phyloP scores from a whole-genome alignment of 2,797 vertebrate species.

The Phrynocephalus forsythii region DNA sequence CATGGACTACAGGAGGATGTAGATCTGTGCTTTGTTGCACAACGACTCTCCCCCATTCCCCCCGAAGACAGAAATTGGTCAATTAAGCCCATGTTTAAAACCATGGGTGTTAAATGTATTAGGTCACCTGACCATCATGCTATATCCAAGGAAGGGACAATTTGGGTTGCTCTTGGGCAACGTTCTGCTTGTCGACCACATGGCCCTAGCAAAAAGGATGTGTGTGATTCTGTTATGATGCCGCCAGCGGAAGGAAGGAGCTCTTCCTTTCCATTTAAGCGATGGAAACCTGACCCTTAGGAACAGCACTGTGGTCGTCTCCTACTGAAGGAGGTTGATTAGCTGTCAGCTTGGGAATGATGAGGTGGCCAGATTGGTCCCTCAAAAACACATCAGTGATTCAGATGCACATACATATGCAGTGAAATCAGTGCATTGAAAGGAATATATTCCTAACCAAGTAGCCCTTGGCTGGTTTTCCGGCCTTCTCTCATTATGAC shows the following conservation, averaged over 20 bases:
- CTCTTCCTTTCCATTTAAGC: constrained; percentile 51
- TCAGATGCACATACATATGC: constrained; percentile 32
- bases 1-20: not conserved
- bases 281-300: constrained; percentile 42
- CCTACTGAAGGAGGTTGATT: constrained; percentile 34
- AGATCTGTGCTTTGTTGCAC: not conserved
- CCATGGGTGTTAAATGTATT: not conserved
- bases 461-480: not conserved
- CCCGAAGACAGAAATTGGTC: not conserved
- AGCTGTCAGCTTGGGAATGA: no score
- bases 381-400: constrained; percentile 29
- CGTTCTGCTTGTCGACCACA: constrained; percentile 13
- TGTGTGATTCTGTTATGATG: constrained; percentile 17
- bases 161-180: accelerated
- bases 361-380: constrained; percentile 48
- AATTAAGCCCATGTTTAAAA: not conserved
- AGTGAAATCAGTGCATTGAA: not conserved
- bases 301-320: constrained; percentile 56
- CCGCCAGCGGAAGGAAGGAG: constrained; percentile 44
- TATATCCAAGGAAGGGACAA: not conserved
- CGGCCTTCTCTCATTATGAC: not conserved
- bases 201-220: not conserved
- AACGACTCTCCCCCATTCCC: not conserved
- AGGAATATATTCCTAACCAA: not conserved
- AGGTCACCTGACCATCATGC: not conserved